Base-by-base conservation (phyloP, 2,888 invertebrate genomes). In the Dynastes maya region DNA sequence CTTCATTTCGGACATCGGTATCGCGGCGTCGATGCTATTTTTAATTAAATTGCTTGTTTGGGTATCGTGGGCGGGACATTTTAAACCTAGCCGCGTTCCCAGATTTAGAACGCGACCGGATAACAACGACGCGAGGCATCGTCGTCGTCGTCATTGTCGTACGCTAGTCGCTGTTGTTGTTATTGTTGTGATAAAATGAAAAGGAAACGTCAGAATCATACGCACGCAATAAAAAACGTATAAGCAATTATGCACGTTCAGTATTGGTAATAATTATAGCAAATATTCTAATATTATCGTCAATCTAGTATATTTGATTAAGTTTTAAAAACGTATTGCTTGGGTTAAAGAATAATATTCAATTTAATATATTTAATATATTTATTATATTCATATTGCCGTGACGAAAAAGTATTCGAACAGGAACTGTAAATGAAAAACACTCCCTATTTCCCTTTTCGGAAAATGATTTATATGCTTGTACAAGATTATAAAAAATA, bases 11-110 rank as follows among this genome's bases (percentile, higher is more conserved):
- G 27, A 61, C 27, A 61, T 61, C 8, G 32, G 63, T 1, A 45
- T 22, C 16, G 27, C 8, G 16, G 22, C 51, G 49, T 27, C 51
- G 29, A 11, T 68, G 27, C 68, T 68, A 68, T 68, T 68, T 68
- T 68, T 51, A 68, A 68, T 51, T 68, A 51, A 68, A 29, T 68
- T 51, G 9, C 49, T 68, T 68, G 68, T 68, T 67, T 40, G 65
- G 65, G 29, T 51, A 51, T 16, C 16, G 68, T 68, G 29, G 68
- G 68, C 27, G 68, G 11, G 13, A 32, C 22, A 49, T 49, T 11
- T 22, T 22, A 22, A 22, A 22, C 22, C 49, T 27, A 13, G 51
- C 29, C 51, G 27, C 11, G 45, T 40, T 27, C 53, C 29, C 51
- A 51, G 68, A 51, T 68, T 68, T 51, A 68, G 32, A 63, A 63